Conservation (phyloP, 1,140 invertebrate genomes). For the Goniozus legneri region DNA sequence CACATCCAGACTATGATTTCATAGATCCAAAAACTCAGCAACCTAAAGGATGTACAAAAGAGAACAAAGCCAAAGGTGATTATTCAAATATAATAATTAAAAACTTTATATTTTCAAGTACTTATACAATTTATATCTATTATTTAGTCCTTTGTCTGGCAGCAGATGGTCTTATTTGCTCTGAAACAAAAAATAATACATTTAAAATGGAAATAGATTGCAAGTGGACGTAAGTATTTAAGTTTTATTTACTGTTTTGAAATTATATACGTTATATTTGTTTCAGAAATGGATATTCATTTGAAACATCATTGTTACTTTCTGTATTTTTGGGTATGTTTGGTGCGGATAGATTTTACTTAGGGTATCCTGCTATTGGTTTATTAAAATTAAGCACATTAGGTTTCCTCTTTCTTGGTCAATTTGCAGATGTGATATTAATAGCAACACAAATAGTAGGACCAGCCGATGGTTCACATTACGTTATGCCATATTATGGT, state of each 20-base stretch:
- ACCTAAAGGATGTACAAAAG: slow-evolving; percentile 72
- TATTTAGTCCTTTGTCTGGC: slow-evolving; percentile 77
- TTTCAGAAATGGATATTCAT: slow-evolving; percentile 87
- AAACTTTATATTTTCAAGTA: not conserved
- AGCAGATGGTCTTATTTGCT: slow-evolving; percentile 78
- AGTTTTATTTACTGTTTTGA: not conserved
- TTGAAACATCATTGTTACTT: slow-evolving; percentile 86
- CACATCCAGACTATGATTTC: slow-evolving; percentile 70
- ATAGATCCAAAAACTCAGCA: slow-evolving; percentile 92
- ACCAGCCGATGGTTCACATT: slow-evolving; percentile 95
- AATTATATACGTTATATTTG: slow-evolving; percentile 10
- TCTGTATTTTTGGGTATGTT: slow-evolving; percentile 97
- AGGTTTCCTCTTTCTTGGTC: slow-evolving; percentile 95
- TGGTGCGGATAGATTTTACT: slow-evolving; percentile 94
- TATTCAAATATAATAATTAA: not conserved
- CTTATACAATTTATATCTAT: not conserved
- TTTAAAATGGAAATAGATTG: slow-evolving; percentile 83
- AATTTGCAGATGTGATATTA: slow-evolving; percentile 90
- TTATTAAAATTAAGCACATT: slow-evolving; percentile 92
- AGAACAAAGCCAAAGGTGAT: slow-evolving; percentile 75
- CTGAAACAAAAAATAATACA: slow-evolving; percentile 71
- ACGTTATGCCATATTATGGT: slow-evolving; percentile 92
- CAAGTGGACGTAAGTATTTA: slow-evolving; percentile 83
- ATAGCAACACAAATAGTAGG: slow-evolving; percentile 91
- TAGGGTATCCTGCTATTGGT: slow-evolving; percentile 94